Evolutionary conservation across 2,113 vertebrate species (phyloP), one percentile per base, ranked within the genome.

Genomic region (Tupaia tana): DNA sequence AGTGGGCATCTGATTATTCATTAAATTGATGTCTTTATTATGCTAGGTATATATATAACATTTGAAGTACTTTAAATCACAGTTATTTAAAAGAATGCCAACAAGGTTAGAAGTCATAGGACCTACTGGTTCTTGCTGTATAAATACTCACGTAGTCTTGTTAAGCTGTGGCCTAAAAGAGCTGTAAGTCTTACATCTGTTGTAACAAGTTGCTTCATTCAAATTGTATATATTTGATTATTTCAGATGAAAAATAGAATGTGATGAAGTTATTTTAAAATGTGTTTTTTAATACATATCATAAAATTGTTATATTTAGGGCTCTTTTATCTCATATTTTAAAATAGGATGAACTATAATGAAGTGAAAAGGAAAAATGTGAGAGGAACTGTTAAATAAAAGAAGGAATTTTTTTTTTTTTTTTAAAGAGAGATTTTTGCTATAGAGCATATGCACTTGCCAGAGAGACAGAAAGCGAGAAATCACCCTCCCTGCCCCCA

Each of bases 261-360:
- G 6, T 59, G 34, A 22, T 80, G 77, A 86, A 25, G 10, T 19
- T 34, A 7, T 79, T 82, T 78, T 78, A 31, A 69, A 85, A 63
- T 66, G 69, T 5, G 43, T 43, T 64, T 91, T 59, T 86, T 91
- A 92, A 59, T 34, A 16, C 6, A 4, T 81, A 77, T 15, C 31
- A 43, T 89, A 73, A 89, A 93, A 92, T 84, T 56, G 12, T 31
- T 86, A 34, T 56, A 86, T 94, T 89, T 86, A 86, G 59, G n/a
- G 3, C 3, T 90, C n/a, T 71, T 52, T 43, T 75, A 34, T 24
- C 7, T 22, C 15, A 4, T 71, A 63, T 79, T 79, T 89, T 79
- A 67, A 67, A 84, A 56, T 77, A 88, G 91, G 6, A 19, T 74
- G 64, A 59, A 83, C 64, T 59, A 1, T 81, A 92, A 34, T 20